Base-by-base conservation (phyloP, 2,888 invertebrate species). In the Agrochola litura region DNA sequence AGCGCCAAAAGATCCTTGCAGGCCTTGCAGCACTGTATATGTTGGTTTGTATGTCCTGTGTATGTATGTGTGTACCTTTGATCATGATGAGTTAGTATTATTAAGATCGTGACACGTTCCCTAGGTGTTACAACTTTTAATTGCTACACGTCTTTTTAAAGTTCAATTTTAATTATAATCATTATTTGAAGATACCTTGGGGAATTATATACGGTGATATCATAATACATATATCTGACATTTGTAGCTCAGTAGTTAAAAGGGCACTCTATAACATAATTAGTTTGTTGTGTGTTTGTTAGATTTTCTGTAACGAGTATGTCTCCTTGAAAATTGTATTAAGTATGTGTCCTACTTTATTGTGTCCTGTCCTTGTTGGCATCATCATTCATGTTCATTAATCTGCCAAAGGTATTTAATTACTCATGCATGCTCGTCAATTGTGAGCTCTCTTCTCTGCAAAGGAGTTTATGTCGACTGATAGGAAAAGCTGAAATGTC, bases 361-460 rank as follows among this genome's bases (percentile, higher is more conserved):
- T 64, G 46, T 77, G 85, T 72, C 72, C 74, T 75, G 77, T 72
- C 77, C 74, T 85, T 37, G 82, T 69, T 65, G 16, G 54, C 30
- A 67, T 74, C 54, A 72, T 75, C 68, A 73, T 70, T 63, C n/a
- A 58, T 63, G 63, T 77, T 75, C 49, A 82, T 84, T 85, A 84
- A 85, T 82, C 82, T 60, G 63, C 61, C 61, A 76, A 54, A 63
- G 65, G 71, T 43, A 72, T 74, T 77, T 85, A 82, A 83, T 85
- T 74, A 77, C 65, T 77, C 54, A 67, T 75, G 60, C 63, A 58
- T 69, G 61, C 63, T 61, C 46, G 61, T 82, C 82, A 77, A 75
- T 72, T 83, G 68, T 14, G n/a, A 46, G 30, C 49, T 14, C 46
- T 63, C 19, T 43, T 25, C 41, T 25, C 14, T 65, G 54, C 16